phyloP scores from a whole-genome alignment of 2,113 vertebrate genomes.

The Antennarius striatus region DNA sequence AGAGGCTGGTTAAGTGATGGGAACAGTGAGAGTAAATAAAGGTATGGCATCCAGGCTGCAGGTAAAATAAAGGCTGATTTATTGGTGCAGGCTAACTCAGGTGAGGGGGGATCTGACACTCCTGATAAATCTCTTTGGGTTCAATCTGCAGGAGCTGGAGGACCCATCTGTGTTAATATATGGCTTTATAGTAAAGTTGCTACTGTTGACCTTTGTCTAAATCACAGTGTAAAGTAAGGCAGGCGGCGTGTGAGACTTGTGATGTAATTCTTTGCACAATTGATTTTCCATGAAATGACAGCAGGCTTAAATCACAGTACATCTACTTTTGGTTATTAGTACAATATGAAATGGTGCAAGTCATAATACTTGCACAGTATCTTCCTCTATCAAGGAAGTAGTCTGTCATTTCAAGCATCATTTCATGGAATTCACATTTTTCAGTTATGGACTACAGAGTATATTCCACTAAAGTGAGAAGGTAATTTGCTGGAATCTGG shows the following conservation, averaged over 20 bases:
- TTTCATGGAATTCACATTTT: no score
- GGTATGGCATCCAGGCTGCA: constrained; percentile 1
- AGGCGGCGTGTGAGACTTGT: not conserved
- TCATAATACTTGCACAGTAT: no score
- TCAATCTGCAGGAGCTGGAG: not conserved
- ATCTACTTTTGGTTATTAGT: no score
- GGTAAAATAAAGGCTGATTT: constrained; percentile 32
- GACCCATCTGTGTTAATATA: constrained; percentile 29
- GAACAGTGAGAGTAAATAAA: constrained; percentile 7
- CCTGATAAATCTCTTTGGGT: constrained; percentile 23
- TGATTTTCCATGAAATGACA: no score
- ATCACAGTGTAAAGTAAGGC: constrained; percentile 3
- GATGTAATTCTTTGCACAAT: not conserved
- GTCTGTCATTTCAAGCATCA: no score
- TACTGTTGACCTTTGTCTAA: not conserved
- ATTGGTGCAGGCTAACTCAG: not conserved
- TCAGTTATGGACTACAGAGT: no score
- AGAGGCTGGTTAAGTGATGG: constrained; percentile 5
- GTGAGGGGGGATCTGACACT: constrained; percentile 20
- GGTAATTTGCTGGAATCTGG: no score
- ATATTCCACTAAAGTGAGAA: no score
- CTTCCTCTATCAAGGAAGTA: no score
- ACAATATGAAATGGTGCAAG: no score
- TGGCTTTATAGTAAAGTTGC: constrained; percentile 16
- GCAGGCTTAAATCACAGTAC: no score